Percentiles rank a stretch among this genome's conserved stretches.
Conservation (phyloP, 1,140 invertebrate species). For the Melipona quadrifasciata region DNA sequence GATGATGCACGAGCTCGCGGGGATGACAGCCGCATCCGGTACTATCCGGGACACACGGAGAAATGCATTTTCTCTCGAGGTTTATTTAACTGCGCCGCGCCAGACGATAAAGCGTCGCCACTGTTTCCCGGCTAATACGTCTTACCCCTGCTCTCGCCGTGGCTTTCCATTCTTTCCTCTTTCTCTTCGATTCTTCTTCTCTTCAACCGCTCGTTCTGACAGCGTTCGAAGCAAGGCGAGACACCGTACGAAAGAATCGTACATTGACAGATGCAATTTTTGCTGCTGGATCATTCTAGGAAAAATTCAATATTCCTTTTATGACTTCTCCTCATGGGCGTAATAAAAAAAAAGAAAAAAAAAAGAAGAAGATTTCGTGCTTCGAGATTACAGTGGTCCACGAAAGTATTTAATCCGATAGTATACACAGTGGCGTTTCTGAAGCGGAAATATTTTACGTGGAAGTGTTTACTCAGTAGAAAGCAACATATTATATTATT, state of each 20-base stretch:
- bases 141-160: conserved; percentile 1
- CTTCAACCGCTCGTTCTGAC: not conserved
- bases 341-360: not conserved
- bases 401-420: too few species aligned
- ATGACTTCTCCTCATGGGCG: too few species aligned
- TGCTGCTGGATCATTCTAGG: not conserved
- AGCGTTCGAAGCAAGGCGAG: not conserved
- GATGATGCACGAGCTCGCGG: conserved; percentile 69
- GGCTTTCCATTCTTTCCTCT: not conserved
- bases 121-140: conserved; percentile 62
- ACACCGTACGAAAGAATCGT: not conserved
- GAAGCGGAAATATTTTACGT: too few species aligned
- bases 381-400: too few species aligned
- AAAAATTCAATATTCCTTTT: not conserved
- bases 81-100: conserved; percentile 67
- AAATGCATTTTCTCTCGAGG: conserved; percentile 63
- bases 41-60: conserved; percentile 47
- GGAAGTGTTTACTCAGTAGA: too few species aligned
- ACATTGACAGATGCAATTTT: not conserved
- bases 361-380: not conserved
- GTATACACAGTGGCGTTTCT: too few species aligned
- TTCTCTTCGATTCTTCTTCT: not conserved
- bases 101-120: conserved; percentile 63
- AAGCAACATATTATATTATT: too few species aligned
- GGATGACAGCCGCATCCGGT: conserved; percentile 70